Base-by-base conservation (phyloP, 2,888 invertebrate species). In the Notodonta ziczac region DNA sequence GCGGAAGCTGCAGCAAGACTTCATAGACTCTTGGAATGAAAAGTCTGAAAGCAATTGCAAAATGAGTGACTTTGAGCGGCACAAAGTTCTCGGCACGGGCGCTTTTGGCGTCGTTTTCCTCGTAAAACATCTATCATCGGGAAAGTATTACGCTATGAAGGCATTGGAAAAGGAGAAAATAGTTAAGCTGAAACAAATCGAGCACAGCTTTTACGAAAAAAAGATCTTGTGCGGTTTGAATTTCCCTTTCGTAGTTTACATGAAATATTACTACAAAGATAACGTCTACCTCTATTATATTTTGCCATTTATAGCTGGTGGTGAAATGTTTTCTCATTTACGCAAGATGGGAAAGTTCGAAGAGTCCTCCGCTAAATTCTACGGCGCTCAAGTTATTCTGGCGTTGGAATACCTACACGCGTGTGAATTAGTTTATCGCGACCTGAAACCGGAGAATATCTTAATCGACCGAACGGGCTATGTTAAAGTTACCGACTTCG, bases 391-490 rank as follows among this genome's bases (percentile, higher is more conserved):
- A 94, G 97, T 99, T 4, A 94, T 97, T 58, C 89, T 99, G 66
- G 98, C 97, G 0, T 92, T 99, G 60, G 99, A 99, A 87, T 99
- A 99, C 88, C 92, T 99, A 57, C 99, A 99, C 85, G 94, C 95
- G 66, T 95, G 98, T 82, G 96, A 97, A 79, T 91, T 99, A 65
- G 94, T 98, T 24, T 98, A 99, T 86, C 95, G 99, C 44, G 98
- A 98, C 87, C 90, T 98, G 65, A 98, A 98, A 84, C 98, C 98
- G 0, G 98, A 98, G 89, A 98, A 98, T 86, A 96, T 98, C 65
- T 93, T 98, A 70, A 95, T 98, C 58, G 97, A 98, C 81, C 85
- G 90, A 67, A 94, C 91, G 24, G 98, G 98, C 0, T 98, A 97
- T 78, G 87, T 97, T 3, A 95, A 97, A 94, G 94, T 99, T 60